These are phyloP conservation scores for Yponomeuta malinellus DNA, from an alignment of 2,888 invertebrate species.

Conservation along the genomic window DNA sequence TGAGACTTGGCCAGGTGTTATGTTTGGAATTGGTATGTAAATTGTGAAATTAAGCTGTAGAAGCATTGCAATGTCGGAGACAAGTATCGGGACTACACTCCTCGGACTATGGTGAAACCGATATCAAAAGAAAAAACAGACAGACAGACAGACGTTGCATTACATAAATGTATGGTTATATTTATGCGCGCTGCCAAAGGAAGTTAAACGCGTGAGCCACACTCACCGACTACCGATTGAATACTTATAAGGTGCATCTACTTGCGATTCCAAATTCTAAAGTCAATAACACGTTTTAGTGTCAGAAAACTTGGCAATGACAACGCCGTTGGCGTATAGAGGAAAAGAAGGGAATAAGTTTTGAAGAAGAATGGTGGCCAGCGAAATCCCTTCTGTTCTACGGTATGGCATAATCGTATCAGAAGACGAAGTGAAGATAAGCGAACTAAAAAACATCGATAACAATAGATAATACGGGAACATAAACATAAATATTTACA, in stretches of 20 bases:
- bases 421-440: neutral
- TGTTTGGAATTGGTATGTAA: too few species aligned
- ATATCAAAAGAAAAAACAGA: neutral
- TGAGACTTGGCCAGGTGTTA: too few species aligned
- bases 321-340: neutral
- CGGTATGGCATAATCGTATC: too few species aligned
- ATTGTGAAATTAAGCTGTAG: too few species aligned
- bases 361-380: too few species aligned
- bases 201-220: slow-evolving; percentile 29
- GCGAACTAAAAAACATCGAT: neutral
- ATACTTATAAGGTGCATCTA: slow-evolving; percentile 22
- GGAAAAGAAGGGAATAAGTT: neutral
- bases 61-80: too few species aligned
- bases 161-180: slow-evolving; percentile 22
- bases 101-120: too few species aligned
- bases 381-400: too few species aligned
- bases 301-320: neutral
- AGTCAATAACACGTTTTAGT: slow-evolving; percentile 19
- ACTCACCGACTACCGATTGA: slow-evolving; percentile 29
- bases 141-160: neutral
- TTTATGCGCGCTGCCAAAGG: slow-evolving; percentile 31
- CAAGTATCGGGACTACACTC: too few species aligned
- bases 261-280: neutral
- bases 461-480: neutral
- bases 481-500: too few species aligned